Conservation (phyloP, 2,113 vertebrate genomes). For the Callospermophilus lateralis region DNA sequence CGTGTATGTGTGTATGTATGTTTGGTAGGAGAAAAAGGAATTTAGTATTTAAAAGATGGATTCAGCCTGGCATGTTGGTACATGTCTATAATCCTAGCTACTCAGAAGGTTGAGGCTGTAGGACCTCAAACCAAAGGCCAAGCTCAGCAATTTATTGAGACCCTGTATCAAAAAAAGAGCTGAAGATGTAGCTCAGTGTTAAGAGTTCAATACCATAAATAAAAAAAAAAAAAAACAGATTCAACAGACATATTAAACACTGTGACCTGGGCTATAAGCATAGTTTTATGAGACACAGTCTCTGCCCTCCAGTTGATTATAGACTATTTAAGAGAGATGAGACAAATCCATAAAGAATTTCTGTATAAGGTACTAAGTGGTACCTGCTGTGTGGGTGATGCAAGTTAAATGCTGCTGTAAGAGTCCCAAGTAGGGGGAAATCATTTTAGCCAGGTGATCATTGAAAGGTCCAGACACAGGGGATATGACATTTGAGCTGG, state of each 20-base stretch:
- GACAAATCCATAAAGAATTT: neutral
- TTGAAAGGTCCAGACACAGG: neutral
- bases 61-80: neutral
- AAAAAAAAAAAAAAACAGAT: neutral
- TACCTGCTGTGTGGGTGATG: neutral
- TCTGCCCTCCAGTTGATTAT: constrained; percentile 16
- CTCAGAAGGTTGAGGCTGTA: neutral
- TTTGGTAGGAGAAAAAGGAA: neutral
- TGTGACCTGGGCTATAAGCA: neutral
- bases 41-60: neutral
- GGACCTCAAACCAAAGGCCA: neutral
- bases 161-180: neutral
- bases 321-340: constrained; percentile 10
- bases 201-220: neutral
- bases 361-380: neutral
- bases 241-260: constrained; percentile 31
- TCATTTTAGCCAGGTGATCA: constrained; percentile 4
- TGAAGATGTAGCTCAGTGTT: neutral
- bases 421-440: neutral
- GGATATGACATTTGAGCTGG: constrained; percentile 7
- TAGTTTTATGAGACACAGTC: neutral
- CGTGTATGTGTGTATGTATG: neutral
- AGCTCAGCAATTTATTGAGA: neutral
- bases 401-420: constrained; percentile 26
- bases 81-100: neutral